phyloP scores from a whole-genome alignment of 2,797 vertebrate species.

The Alfaro cultratus region DNA sequence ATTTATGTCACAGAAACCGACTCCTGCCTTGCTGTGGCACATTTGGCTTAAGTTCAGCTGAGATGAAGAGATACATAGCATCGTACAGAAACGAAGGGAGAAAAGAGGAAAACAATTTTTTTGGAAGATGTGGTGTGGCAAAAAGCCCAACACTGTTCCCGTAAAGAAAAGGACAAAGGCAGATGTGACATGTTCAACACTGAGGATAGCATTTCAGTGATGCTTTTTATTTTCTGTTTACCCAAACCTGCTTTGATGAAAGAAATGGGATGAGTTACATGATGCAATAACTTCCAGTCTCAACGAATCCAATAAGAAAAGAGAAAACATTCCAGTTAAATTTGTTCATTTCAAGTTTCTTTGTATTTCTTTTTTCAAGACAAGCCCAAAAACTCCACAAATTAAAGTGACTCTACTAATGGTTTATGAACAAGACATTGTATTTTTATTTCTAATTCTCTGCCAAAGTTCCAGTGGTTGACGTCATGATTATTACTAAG shows the following conservation, averaged over 20 bases:
- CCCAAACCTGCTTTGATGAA: background rate
- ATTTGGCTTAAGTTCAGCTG: slow-evolving; percentile 47
- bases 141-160: slow-evolving; percentile 24
- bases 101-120: slow-evolving; percentile 22
- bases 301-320: background rate
- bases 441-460: background rate
- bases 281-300: background rate
- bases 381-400: background rate
- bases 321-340: slow-evolving; percentile 15
- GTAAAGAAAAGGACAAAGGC: slow-evolving; percentile 43
- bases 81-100: background rate
- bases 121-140: slow-evolving; percentile 1
- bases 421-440: background rate
- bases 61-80: slow-evolving; percentile 27
- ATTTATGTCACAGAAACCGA: slow-evolving; percentile 28
- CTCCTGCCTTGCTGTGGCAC: slow-evolving; percentile 9
- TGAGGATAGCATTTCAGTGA: background rate
- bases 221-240: background rate
- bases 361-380: background rate
- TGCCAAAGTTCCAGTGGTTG: background rate
- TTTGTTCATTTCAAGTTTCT: slow-evolving; percentile 6
- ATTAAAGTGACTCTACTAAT: background rate
- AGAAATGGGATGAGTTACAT: background rate
- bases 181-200: slow-evolving; percentile 18
- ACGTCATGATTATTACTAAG: background rate